Percentiles rank a stretch among this genome's conserved stretches.
Evolutionary conservation across 1,140 invertebrate genomes (phyloP).

Genomic region (Maconellicoccus hirsutus): DNA sequence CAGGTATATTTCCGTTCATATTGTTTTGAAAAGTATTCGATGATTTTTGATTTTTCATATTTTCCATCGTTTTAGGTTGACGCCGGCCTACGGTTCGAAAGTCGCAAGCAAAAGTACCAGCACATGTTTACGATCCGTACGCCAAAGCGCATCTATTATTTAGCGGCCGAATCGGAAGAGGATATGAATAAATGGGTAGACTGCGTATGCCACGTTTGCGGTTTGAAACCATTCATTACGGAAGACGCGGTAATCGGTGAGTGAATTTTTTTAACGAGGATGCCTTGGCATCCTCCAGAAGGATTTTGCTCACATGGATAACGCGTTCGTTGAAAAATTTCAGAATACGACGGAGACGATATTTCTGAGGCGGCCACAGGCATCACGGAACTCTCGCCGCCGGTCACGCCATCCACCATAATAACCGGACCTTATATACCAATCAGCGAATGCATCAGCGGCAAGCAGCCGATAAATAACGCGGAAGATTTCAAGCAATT

Average conservation of each 20-base stretch:
- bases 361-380: neutral
- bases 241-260: slow-evolving; percentile 47
- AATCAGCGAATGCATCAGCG: slow-evolving; percentile 81
- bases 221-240: slow-evolving; percentile 62
- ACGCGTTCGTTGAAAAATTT: too few species aligned
- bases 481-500: slow-evolving; percentile 26
- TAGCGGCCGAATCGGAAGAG: slow-evolving; percentile 76
- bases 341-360: slow-evolving; percentile 9
- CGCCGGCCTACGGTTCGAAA: slow-evolving; percentile 68
- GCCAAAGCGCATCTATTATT: slow-evolving; percentile 74
- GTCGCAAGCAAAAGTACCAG: slow-evolving; percentile 66
- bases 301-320: too few species aligned
- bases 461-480: slow-evolving; percentile 43
- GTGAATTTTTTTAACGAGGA: too few species aligned
- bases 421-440: slow-evolving; percentile 63
- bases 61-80: too few species aligned
- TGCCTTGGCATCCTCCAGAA: too few species aligned
- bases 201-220: slow-evolving; percentile 84
- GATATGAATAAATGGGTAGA: slow-evolving; percentile 94
- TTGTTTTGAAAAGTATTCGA: too few species aligned
- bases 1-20: too few species aligned
- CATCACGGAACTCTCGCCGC: slow-evolving; percentile 41
- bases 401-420: slow-evolving; percentile 43
- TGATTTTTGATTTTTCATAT: slow-evolving; percentile 28
- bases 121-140: slow-evolving; percentile 83